Conservation (phyloP, 35 echinoderm and acorn worm genomes). For the Ptychodera flava region DNA sequence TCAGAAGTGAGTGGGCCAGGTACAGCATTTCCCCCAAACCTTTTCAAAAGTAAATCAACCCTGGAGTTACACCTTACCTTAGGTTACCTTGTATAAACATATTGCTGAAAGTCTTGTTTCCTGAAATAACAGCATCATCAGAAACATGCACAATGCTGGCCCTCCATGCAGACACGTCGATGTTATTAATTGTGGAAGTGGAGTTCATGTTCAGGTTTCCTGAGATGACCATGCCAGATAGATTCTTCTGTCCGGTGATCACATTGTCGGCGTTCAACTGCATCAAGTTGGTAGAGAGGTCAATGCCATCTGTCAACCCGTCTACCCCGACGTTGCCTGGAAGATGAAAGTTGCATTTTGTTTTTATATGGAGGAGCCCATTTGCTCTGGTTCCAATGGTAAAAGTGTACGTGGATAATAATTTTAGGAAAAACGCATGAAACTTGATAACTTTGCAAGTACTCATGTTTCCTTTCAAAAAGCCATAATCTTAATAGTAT, state of each 20-base stretch:
- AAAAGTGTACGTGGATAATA: no score
- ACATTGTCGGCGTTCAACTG: neutral
- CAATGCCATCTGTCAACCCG: neutral
- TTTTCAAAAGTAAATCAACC: no score
- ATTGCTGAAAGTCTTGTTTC: neutral
- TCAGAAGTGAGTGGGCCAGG: no score
- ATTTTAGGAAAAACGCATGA: no score
- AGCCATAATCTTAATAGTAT: no score
- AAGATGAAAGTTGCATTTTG: neutral
- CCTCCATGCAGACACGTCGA: neutral
- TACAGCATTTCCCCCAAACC: no score
- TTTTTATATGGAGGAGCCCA: no score
- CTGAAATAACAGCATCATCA: neutral
- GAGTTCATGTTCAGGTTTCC: neutral
- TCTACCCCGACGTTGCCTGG: neutral
- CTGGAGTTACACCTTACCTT: neutral
- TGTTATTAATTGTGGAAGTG: neutral
- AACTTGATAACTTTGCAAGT: no score
- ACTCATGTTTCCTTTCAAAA: no score
- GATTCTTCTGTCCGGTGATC: neutral
- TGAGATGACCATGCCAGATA: neutral
- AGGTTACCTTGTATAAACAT: neutral
- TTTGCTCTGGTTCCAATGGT: no score
- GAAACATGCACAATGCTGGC: neutral
- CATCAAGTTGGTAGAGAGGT: neutral